A percentile compares a stretch with the other conserved stretches of the same genome.
phyloP scores from a whole-genome alignment of 2,113 vertebrate genomes.

The Naja naja region DNA sequence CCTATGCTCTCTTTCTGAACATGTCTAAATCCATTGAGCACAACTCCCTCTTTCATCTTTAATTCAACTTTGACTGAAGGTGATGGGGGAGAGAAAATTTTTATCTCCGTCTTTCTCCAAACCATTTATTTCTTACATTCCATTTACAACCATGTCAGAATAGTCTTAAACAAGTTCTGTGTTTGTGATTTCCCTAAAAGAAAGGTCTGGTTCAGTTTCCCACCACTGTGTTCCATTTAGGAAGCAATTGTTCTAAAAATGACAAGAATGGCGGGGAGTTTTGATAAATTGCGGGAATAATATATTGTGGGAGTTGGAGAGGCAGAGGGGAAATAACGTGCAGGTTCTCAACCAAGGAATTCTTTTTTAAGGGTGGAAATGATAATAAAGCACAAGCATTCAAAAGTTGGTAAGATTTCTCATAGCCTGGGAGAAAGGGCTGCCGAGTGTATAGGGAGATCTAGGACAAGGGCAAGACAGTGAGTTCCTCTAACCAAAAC shows the following conservation, averaged over 20 bases:
- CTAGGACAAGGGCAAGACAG: not conserved
- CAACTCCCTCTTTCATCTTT: not conserved
- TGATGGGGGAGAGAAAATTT: not conserved
- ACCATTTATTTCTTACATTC: not conserved
- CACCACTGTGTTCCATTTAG: not conserved
- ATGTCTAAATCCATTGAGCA: not conserved
- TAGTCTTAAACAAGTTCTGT: not conserved
- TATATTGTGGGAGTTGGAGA: not conserved
- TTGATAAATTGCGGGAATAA: not conserved
- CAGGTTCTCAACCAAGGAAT: not conserved
- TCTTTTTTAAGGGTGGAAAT: not conserved
- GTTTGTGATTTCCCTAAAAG: not conserved
- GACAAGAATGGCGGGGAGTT: not conserved
- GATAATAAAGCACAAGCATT: not conserved
- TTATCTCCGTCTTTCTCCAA: not conserved
- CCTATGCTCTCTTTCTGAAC: not conserved
- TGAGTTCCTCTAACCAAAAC: not conserved
- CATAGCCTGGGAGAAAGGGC: not conserved
- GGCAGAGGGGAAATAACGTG: not conserved
- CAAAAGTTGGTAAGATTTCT: not conserved
- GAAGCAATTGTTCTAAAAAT: not conserved
- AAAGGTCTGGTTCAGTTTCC: not conserved
- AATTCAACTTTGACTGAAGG: not conserved
- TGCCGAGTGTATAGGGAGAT: not conserved
- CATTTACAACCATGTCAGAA: not conserved